Base-by-base conservation (phyloP, 2,797 vertebrate genomes). In the Lacerta bilineata region DNA sequence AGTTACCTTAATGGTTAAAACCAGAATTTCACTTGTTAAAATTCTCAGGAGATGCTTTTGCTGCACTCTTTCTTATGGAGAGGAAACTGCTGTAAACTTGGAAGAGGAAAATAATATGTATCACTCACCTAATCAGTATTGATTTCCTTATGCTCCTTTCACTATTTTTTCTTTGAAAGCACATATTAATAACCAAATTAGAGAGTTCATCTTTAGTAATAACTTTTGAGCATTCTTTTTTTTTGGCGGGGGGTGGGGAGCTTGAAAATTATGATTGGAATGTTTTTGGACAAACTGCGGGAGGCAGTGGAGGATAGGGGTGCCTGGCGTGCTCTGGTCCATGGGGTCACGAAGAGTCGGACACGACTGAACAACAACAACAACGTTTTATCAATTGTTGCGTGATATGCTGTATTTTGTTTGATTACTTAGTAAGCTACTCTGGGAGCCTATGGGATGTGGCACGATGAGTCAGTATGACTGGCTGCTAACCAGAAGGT, bases 51-150 rank as follows among this genome's bases (percentile, higher is more conserved):
- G 41, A n/a, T n/a, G 41, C 36, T 6, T 61, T 29, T 69, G 78
- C 74, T 46, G 20, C 17, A 41, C 7, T 0, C 0, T 69, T 83
- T 13, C 20, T 27, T 71, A 9, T 29, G 89, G 4, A 46, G 2
- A 39, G n/a, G 87, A 94, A 3, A 43, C 27, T 74, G 25, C 76
- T 8, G 36, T 39, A 66, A 87, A 87, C 10, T 29, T 68, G 59
- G 69, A 13, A 11, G 15, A n/a, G 89, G 27, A 92, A 68, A 88
- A n/a, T 10, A 87, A 23, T 74, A 71, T 46, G 6, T 15, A 55
- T 55, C 69, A 25, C 46, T 74, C 10, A 84, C 3, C 27, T 59
- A 36, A 74, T 59, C 33, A 59, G n/a, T 74, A 59, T 29, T 72
- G 68, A 59, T 74, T 39, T 36, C 11, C 18, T 59, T 84, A 74